Percentiles rank a stretch among this genome's conserved stretches.
phyloP scores from a whole-genome alignment of 2,113 vertebrate genomes.

The Lates calcarifer region DNA sequence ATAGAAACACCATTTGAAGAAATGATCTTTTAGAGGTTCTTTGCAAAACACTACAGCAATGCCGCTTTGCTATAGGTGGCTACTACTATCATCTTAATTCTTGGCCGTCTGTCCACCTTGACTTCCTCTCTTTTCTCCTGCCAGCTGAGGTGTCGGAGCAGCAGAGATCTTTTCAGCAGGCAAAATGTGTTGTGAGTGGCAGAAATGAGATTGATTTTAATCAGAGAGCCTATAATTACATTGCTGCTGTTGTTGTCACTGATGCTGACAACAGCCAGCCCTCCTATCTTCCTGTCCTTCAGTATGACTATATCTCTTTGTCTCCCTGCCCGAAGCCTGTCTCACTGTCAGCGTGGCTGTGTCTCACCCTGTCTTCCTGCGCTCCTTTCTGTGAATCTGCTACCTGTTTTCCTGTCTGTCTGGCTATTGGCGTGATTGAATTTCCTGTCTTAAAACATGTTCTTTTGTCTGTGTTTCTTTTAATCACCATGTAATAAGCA shows the following conservation, averaged over 20 bases:
- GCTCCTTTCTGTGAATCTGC: constrained; percentile 23
- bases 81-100: constrained; percentile 11
- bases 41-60: constrained; percentile 4
- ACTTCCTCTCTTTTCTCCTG: constrained; percentile 37
- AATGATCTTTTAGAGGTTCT: constrained; percentile 19
- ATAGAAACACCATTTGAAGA: background rate
- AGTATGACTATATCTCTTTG: constrained; percentile 68
- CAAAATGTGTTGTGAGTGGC: constrained; percentile 72
- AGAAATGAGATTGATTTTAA: constrained; percentile 81
- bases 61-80: constrained; percentile 4
- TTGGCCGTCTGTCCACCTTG: constrained; percentile 41
- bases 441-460: constrained; percentile 29
- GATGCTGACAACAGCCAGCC: constrained; percentile 72
- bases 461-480: constrained; percentile 13
- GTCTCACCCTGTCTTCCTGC: constrained; percentile 39
- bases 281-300: constrained; percentile 70
- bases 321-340: constrained; percentile 52
- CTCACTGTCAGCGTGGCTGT: constrained; percentile 48
- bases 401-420: constrained; percentile 44
- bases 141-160: constrained; percentile 40
- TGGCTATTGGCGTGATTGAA: background rate
- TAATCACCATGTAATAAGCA: constrained; percentile 8
- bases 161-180: constrained; percentile 59
- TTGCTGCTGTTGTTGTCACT: constrained; percentile 69
- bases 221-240: constrained; percentile 78